phyloP scores from a whole-genome alignment of 2,888 invertebrate genomes.

The Sinhomidia bicolor region DNA sequence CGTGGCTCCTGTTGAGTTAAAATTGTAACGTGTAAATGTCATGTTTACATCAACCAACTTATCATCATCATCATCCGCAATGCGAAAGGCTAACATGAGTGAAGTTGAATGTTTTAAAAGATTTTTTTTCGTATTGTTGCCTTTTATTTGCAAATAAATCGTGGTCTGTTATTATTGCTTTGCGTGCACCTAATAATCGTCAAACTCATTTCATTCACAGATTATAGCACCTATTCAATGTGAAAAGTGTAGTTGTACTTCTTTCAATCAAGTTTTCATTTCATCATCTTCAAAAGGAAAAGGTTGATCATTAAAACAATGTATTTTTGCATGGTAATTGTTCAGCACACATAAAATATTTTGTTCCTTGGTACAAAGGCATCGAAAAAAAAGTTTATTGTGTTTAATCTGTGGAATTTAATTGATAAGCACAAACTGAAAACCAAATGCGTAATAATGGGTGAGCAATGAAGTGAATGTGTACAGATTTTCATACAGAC shows the following conservation, averaged over 20 bases:
- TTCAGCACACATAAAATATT: background rate
- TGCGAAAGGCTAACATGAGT: background rate
- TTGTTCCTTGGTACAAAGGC: background rate
- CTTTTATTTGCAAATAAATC: constrained; percentile 56
- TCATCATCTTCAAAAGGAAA: constrained; percentile 19
- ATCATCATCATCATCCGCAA: background rate
- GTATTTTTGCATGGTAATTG: constrained; percentile 27
- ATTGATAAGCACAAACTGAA: constrained; percentile 33
- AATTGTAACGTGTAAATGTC: constrained; percentile 61
- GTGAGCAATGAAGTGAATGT: no score
- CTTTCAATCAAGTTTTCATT: constrained; percentile 64
- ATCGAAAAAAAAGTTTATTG: background rate
- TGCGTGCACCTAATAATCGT: constrained; percentile 61
- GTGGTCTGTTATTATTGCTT: constrained; percentile 61
- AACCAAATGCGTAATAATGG: no score
- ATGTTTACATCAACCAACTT: constrained; percentile 41
- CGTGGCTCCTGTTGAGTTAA: constrained; percentile 43
- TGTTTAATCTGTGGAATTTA: constrained; percentile 27
- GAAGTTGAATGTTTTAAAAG: constrained; percentile 16
- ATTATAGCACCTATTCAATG: constrained; percentile 43
- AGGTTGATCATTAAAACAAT: background rate
- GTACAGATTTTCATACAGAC: no score
- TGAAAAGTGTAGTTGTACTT: constrained; percentile 13
- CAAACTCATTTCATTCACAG: constrained; percentile 22
- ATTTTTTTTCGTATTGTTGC: background rate